A percentile compares a stretch with the other conserved stretches of the same genome.
phyloP scores from a whole-genome alignment of 2,113 vertebrate genomes.

The Gallinago jamesoni region DNA sequence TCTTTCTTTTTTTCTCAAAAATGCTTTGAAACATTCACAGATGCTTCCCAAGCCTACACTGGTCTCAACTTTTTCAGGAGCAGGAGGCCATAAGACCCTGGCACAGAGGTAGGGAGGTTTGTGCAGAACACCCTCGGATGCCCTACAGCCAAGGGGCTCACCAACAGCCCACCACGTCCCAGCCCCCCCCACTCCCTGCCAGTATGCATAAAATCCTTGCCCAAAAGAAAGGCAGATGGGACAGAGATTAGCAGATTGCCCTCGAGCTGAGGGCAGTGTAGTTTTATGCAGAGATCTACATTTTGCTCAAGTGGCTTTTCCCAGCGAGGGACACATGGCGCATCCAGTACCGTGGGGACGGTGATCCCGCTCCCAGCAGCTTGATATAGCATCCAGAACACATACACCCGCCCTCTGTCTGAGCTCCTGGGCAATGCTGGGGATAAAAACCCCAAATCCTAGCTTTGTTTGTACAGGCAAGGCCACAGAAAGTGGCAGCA shows the following conservation, averaged over 20 bases:
- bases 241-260: neutral
- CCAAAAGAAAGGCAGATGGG: neutral
- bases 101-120: neutral
- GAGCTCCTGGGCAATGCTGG: neutral
- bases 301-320: neutral
- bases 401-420: neutral
- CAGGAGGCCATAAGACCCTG: rapidly evolving
- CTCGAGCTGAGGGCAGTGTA: rapidly evolving
- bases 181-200: neutral
- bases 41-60: neutral
- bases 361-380: neutral
- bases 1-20: neutral
- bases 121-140: neutral
- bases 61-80: neutral
- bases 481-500: neutral
- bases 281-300: neutral
- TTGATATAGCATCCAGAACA: neutral
- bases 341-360: rapidly evolving
- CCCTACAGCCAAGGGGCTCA: neutral
- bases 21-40: neutral
- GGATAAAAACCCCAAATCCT: neutral
- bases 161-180: neutral
- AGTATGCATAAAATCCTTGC: neutral
- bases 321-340: rapidly evolving
- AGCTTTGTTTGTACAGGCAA: neutral